Percentiles rank a stretch among this genome's conserved stretches.
These are phyloP conservation scores for Drosophila tanythrix DNA, from an alignment of 2,888 invertebrate species.

Conservation along the genomic window DNA sequence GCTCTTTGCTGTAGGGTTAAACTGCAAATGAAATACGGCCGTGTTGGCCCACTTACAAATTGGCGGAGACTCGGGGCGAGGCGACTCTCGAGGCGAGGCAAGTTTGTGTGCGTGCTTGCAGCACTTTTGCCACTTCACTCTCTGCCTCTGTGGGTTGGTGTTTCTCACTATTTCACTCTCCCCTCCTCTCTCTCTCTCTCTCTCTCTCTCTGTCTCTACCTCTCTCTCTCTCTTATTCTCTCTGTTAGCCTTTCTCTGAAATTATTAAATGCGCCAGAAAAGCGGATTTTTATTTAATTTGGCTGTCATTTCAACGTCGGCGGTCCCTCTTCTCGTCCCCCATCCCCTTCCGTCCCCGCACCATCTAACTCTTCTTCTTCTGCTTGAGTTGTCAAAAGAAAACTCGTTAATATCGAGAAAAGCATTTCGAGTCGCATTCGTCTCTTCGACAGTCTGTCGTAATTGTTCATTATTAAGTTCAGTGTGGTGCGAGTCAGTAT, in stretches of 20 bases:
- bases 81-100: background rate
- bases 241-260: constrained; percentile 25
- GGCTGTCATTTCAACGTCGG: constrained; percentile 52
- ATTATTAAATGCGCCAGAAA: constrained; percentile 70
- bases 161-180: constrained; percentile 21
- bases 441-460: constrained; percentile 27
- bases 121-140: constrained; percentile 76
- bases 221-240: background rate
- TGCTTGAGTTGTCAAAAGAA: background rate
- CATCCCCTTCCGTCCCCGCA: background rate
- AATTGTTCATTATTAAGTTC: constrained; percentile 40
- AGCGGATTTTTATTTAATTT: constrained; percentile 60
- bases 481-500: constrained; percentile 18
- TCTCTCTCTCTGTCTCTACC: background rate
- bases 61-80: constrained; percentile 41
- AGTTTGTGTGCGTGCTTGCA: constrained; percentile 28
- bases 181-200: constrained; percentile 19
- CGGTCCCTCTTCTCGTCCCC: constrained; percentile 43
- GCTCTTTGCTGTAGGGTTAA: constrained; percentile 67
- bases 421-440: constrained; percentile 50
- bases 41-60: constrained; percentile 73
- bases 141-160: background rate
- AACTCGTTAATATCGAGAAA: constrained; percentile 42
- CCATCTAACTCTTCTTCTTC: no score
- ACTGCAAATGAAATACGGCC: constrained; percentile 63